Conservation (phyloP, 2,888 invertebrate species). For the Tuta absoluta region DNA sequence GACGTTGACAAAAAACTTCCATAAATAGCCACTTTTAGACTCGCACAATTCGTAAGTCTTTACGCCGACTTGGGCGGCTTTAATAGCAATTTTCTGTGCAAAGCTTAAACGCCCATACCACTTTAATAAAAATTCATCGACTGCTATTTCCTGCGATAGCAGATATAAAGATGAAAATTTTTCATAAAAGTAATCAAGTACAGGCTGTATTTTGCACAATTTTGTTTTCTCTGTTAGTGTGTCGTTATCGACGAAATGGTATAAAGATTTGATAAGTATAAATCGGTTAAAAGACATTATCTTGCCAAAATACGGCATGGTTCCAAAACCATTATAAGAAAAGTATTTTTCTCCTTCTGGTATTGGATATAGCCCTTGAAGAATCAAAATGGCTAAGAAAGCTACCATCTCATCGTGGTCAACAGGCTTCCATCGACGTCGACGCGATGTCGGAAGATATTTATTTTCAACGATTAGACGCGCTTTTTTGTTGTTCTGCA, state of each 20-base stretch:
- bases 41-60: slow-evolving; percentile 41
- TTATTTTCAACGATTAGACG: slow-evolving; percentile 27
- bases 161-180: slow-evolving; percentile 38
- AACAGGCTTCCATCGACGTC: slow-evolving; percentile 32
- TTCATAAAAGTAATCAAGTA: slow-evolving; percentile 36
- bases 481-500: slow-evolving; percentile 29
- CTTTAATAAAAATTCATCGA: slow-evolving; percentile 42
- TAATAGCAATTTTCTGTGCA: slow-evolving; percentile 35
- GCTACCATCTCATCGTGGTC: slow-evolving; percentile 33
- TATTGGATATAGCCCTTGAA: slow-evolving; percentile 38
- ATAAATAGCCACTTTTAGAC: slow-evolving; percentile 39
- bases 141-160: slow-evolving; percentile 38
- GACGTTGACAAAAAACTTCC: slow-evolving; percentile 37
- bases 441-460: slow-evolving; percentile 20
- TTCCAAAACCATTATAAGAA: slow-evolving; percentile 38
- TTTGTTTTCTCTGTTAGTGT: not conserved
- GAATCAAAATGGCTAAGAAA: slow-evolving; percentile 35
- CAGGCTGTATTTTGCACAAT: slow-evolving; percentile 35
- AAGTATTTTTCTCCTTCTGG: slow-evolving; percentile 37
- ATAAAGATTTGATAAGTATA: slow-evolving; percentile 34
- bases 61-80: slow-evolving; percentile 36
- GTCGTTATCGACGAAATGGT: slow-evolving; percentile 36
- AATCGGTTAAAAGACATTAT: slow-evolving; percentile 41
- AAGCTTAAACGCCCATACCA: slow-evolving; percentile 39
- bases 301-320: slow-evolving; percentile 34